Conservation (phyloP, 1,140 invertebrate genomes). For the Brachionus plicatilis region DNA sequence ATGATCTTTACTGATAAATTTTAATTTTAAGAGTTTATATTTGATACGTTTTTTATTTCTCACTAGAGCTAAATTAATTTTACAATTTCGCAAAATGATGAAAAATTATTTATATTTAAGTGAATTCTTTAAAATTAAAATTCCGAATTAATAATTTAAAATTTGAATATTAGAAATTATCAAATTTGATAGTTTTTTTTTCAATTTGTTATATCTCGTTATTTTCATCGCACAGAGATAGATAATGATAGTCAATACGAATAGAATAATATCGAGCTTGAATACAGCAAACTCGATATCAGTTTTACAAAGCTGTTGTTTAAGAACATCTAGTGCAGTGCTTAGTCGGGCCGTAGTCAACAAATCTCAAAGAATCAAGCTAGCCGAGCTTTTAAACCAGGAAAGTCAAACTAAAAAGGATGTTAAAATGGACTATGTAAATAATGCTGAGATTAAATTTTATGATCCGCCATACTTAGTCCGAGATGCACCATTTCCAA, state of each 20-base stretch:
- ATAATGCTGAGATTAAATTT: conserved; percentile 36
- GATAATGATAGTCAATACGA: conserved; percentile 3
- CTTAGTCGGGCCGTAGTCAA: not conserved
- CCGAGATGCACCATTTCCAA: not conserved
- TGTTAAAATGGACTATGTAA: conserved; percentile 36
- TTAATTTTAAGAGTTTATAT: not conserved
- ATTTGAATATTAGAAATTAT: not conserved
- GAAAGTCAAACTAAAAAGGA: not conserved
- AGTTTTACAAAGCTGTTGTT: not conserved
- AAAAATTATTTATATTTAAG: not conserved
- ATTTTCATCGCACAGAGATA: not conserved
- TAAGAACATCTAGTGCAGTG: not conserved
- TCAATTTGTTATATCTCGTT: not conserved
- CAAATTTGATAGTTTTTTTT: not conserved
- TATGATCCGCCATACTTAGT: conserved; percentile 38
- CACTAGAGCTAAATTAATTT: not conserved
- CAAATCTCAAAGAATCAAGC: not conserved
- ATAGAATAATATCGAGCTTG: not conserved
- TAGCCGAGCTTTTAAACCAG: not conserved
- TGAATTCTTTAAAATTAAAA: not conserved
- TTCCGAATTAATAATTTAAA: not conserved
- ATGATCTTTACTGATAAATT: not conserved
- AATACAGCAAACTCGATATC: not conserved
- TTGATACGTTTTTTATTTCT: not conserved
- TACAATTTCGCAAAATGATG: not conserved